A percentile compares a stretch with the other conserved stretches of the same genome.
Conservation (phyloP, 2,797 vertebrate genomes). For the Lutjanus campechanus region DNA sequence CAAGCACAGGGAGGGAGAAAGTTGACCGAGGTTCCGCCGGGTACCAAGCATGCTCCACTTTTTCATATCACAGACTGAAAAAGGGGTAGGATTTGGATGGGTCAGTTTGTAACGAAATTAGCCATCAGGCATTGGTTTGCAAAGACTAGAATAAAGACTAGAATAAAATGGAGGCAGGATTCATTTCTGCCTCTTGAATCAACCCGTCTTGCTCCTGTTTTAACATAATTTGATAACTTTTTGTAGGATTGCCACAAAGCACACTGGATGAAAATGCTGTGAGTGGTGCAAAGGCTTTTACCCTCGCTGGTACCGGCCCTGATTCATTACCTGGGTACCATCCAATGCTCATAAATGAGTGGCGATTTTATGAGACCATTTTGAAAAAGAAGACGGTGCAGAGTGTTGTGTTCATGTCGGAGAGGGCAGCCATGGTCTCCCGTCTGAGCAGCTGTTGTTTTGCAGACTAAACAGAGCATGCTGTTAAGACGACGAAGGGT, state of each 20-base stretch:
- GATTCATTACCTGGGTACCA: background rate
- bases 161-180: background rate
- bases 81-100: no score
- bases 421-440: conserved; percentile 38
- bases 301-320: background rate
- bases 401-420: conserved; percentile 40
- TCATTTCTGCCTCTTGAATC: background rate
- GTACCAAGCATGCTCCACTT: no score
- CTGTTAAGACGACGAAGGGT: conserved; percentile 54
- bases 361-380: conserved; percentile 24
- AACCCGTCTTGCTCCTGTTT: background rate
- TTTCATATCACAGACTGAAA: no score
- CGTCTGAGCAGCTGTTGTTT: conserved; percentile 80
- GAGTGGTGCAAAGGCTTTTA: background rate
- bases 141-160: background rate
- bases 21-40: no score
- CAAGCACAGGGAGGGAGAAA: no score
- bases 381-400: conserved; percentile 33
- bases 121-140: background rate
- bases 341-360: background rate
- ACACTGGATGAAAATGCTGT: background rate
- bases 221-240: background rate
- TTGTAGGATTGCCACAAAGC: background rate
- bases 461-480: conserved; percentile 60
- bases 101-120: background rate